Base-by-base conservation (phyloP, 2,888 invertebrate species). In the Drosophila quasianomalipes region DNA sequence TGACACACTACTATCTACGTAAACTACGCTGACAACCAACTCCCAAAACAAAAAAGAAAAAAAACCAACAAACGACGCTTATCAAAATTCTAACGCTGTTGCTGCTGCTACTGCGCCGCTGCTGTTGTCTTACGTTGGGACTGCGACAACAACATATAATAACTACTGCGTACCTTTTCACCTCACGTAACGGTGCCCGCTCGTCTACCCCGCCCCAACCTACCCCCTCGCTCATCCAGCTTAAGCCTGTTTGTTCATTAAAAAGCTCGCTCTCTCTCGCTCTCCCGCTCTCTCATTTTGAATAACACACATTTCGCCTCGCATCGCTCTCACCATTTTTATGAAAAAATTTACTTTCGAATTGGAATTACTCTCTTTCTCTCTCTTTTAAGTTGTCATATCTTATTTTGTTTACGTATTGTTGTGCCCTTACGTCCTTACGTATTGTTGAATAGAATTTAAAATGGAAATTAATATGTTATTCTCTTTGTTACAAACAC, bases 21-120 rank as follows among this genome's bases (percentile, higher is more conserved):
- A 26, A 69, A 70, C 67, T 44, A 59, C 65, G 78, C 61, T 66
- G 57, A 58, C 39, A 35, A 76, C 39, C 6, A 55, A 47, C 16
- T 47, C 26, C 26, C 16, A 26, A 47, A 26, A 26, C 16, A 37
- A 19, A 37, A 37, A 37, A 37, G 1, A 4, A 22, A 65, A 22
- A 62, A 58, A 41, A 41, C 16, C 35, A 35, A 35, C 57, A 60
- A 62, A 67, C 80, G 70, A 83, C 88, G 85, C 61, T 70, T 74
- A 82, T 79, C 84, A 68, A 85, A 86, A 86, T 86, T 86, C 31
- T 44, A 75, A 88, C 83, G 69, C 60, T 85, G 88, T 76, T 85
- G 85, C 73, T 86, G 87, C 72, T 87, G 86, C 76, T 57, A 39
- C 57, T 57, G 28, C 37, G 70, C 70, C n/a, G 39, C 41, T 58